phyloP scores from a whole-genome alignment of 2,113 vertebrate species.

The Gracilinanus agilis region DNA sequence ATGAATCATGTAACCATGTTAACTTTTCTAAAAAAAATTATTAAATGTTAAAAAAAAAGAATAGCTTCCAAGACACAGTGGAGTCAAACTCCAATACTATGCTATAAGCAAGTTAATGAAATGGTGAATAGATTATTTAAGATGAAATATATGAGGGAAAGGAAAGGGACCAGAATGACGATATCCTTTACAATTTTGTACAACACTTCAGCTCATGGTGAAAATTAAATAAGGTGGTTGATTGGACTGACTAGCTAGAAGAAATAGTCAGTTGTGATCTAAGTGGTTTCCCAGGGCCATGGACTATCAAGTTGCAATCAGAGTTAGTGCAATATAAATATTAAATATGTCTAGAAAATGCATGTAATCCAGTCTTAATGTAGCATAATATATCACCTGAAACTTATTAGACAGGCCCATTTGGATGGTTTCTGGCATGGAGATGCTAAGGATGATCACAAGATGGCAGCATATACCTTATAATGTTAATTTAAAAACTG shows the following conservation, averaged over 20 bases:
- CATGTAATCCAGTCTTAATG: neutral
- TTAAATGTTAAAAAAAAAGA: too few relatives aligned
- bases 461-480: conserved; percentile 82
- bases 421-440: neutral
- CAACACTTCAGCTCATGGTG: neutral
- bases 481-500: conserved; percentile 34
- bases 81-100: neutral
- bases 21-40: too few relatives aligned
- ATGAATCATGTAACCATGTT: too few relatives aligned
- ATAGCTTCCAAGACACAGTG: neutral
- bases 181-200: neutral
- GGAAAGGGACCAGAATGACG: neutral
- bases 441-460: conserved; percentile 65
- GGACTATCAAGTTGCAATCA: neutral
- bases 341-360: conserved; percentile 30
- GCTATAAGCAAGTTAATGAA: neutral
- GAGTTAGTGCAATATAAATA: neutral
- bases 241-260: neutral
- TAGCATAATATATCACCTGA: neutral
- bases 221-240: neutral
- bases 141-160: neutral
- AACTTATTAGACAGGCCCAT: neutral
- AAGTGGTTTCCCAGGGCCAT: neutral
- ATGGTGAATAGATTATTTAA: neutral
- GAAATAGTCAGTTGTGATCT: neutral